phyloP scores from a whole-genome alignment of 2,797 vertebrate species.

The Tarsius wallacei region DNA sequence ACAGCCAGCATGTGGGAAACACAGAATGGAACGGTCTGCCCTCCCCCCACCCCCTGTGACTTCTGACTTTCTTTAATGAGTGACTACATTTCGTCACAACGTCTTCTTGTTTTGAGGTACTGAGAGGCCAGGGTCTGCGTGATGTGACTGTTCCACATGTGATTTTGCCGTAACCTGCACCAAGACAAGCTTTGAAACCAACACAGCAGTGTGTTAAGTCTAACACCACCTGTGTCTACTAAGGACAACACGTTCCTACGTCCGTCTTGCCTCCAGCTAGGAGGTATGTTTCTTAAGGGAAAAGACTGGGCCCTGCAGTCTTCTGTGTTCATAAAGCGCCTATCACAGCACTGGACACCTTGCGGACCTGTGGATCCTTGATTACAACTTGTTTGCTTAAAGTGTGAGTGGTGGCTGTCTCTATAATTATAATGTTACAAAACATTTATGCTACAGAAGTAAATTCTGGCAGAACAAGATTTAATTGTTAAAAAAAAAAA shows the following conservation, averaged over 20 bases:
- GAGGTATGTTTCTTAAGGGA: slow-evolving; percentile 9
- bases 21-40: background rate
- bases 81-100: background rate
- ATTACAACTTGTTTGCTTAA: background rate
- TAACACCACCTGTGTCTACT: background rate
- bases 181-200: slow-evolving; percentile 29
- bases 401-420: background rate
- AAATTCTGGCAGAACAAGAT: slow-evolving; percentile 19
- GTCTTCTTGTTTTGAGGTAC: background rate
- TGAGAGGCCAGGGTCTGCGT: background rate
- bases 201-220: background rate
- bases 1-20: background rate
- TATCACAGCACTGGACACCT: background rate
- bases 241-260: background rate
- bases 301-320: background rate
- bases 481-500: slow-evolving; percentile 17
- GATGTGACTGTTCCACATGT: background rate
- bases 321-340: slow-evolving; percentile 2
- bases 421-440: slow-evolving; percentile 43
- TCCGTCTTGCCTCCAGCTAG: background rate
- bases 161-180: background rate
- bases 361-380: background rate
- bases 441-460: background rate
- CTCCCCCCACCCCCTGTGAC: background rate
- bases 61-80: background rate